These are phyloP conservation scores for Pagrus major DNA, from an alignment of 2,113 vertebrate genomes.

Conservation along the genomic window DNA sequence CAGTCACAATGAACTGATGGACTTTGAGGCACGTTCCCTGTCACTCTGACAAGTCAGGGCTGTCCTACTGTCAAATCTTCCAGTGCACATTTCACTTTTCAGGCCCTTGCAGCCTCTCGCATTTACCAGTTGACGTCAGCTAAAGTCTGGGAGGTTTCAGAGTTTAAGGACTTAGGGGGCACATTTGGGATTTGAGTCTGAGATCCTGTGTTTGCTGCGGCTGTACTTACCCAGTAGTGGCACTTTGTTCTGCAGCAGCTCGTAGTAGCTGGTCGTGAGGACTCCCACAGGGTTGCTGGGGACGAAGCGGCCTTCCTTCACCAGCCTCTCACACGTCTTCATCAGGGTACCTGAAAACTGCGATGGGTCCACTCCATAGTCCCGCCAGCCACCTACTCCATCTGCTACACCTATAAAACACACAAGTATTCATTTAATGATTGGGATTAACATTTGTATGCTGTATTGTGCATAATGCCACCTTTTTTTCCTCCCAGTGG, in stretches of 20 bases:
- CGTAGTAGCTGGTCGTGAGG: conserved; percentile 94
- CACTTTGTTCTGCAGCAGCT: conserved; percentile 99
- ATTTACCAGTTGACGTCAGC: no score
- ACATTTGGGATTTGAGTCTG: no score
- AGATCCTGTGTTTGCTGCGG: neutral
- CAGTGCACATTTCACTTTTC: no score
- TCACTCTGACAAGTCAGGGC: no score
- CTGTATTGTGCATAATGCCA: neutral
- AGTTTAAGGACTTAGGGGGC: no score
- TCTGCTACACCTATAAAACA: conserved; percentile 91
- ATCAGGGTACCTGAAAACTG: conserved; percentile 98
- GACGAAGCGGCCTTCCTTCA: conserved; percentile 96
- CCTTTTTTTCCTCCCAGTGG: neutral
- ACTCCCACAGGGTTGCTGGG: conserved; percentile 96
- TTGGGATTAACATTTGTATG: neutral
- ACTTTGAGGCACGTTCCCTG: no score
- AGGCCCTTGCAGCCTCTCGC: no score
- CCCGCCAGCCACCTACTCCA: conserved; percentile 97
- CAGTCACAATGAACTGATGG: no score
- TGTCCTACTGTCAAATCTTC: no score
- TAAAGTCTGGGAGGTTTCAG: no score
- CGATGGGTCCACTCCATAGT: conserved; percentile 98
- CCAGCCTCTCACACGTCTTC: conserved; percentile 95
- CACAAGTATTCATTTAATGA: neutral
- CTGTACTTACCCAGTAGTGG: conserved; percentile 93